Evolutionary conservation across 2,888 invertebrate genomes (phyloP).

Genomic region (Caenorhabditis macrosperma): DNA sequence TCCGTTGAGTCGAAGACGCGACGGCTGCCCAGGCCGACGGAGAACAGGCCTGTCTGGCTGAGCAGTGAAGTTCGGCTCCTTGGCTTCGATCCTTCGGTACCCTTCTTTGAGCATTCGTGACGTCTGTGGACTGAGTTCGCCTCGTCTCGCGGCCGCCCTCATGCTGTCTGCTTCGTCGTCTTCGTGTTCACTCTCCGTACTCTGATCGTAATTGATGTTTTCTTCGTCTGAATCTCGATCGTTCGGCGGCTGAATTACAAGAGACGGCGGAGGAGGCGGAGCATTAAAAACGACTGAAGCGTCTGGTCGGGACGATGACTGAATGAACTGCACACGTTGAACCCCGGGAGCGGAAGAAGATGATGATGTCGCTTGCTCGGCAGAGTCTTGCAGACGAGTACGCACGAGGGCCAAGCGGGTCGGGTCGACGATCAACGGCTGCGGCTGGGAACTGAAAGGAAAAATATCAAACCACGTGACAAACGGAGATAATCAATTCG

Average conservation of each 20-base stretch:
- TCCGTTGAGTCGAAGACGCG: slow-evolving; percentile 55
- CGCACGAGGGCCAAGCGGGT: slow-evolving; percentile 31
- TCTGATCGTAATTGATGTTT: slow-evolving; percentile 61
- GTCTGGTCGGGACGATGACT: slow-evolving; percentile 10
- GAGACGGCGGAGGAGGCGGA: slow-evolving; percentile 46
- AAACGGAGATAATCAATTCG: neutral
- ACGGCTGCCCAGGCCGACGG: slow-evolving; percentile 72
- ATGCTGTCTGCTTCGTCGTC: slow-evolving; percentile 30
- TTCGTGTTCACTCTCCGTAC: slow-evolving; percentile 55
- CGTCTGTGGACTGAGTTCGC: slow-evolving; percentile 55
- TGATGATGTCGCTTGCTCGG: slow-evolving; percentile 6
- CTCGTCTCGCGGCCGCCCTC: slow-evolving; percentile 20
- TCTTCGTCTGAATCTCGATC: slow-evolving; percentile 58
- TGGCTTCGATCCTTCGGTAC: slow-evolving; percentile 57
- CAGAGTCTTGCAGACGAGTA: slow-evolving; percentile 14
- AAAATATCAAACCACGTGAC: neutral
- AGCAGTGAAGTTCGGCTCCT: slow-evolving; percentile 81
- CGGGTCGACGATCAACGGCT: slow-evolving; percentile 49
- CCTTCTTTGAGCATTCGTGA: slow-evolving; percentile 58
- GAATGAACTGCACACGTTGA: slow-evolving; percentile 38
- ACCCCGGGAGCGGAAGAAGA: slow-evolving; percentile 8
- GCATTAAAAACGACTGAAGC: slow-evolving; percentile 28
- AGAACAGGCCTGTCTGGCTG: slow-evolving; percentile 81
- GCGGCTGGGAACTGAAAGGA: slow-evolving; percentile 36
- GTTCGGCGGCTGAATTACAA: slow-evolving; percentile 33